Conservation (phyloP, 53 echinoderm and acorn worm species). For the Stichopus horrens region DNA sequence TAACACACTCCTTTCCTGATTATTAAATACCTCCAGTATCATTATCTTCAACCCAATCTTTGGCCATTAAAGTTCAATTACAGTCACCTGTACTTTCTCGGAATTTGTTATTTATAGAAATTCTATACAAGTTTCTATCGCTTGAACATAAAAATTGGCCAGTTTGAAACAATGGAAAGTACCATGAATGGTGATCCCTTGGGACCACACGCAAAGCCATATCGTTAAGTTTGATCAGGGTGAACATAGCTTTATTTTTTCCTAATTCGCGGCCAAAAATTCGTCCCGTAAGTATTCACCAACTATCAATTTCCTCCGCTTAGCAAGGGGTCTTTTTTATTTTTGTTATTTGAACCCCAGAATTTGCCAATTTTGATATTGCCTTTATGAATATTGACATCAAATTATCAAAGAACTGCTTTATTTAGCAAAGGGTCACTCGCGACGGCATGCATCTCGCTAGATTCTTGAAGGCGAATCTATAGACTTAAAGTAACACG, state of each 20-base stretch:
- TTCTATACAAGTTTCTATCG: neutral
- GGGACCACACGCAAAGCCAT: neutral
- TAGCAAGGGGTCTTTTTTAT: neutral
- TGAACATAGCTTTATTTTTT: neutral
- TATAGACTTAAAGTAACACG: no score
- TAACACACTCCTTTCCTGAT: no score
- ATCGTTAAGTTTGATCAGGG: neutral
- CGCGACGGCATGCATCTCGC: no score
- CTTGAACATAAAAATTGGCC: neutral
- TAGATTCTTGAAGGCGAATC: no score
- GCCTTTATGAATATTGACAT: neutral
- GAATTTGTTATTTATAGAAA: neutral
- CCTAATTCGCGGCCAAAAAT: neutral
- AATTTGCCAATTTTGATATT: neutral
- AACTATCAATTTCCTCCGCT: conserved; percentile 20
- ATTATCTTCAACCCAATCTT: neutral
- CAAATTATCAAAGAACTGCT: no score
- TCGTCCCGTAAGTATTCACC: neutral
- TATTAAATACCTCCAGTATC: neutral
- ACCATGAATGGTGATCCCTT: neutral
- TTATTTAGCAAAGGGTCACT: no score
- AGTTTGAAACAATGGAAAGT: neutral
- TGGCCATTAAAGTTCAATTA: neutral
- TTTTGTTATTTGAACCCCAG: neutral
- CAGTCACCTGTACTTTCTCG: neutral